phyloP scores from a whole-genome alignment of 2,113 vertebrate species.

The Varanus komodoensis region DNA sequence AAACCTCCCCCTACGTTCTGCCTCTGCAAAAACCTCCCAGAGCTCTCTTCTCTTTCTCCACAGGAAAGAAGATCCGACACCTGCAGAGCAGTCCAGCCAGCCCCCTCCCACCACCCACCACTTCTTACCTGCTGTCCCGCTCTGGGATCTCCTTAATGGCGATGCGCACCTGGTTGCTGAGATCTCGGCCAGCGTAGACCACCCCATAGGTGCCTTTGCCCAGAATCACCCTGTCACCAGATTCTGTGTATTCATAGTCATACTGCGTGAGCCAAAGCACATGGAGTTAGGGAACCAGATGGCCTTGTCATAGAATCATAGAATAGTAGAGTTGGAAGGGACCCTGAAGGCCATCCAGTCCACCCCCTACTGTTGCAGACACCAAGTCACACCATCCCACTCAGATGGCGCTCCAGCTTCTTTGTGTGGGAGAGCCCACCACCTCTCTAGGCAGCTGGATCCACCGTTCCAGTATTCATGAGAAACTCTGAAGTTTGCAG shows the following conservation, averaged over 20 bases:
- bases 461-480: too few relatives aligned
- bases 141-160: conserved; percentile 96
- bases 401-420: too few relatives aligned
- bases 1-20: neutral
- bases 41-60: neutral
- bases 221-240: conserved; percentile 84
- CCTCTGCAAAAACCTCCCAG: neutral
- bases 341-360: too few relatives aligned
- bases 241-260: conserved; percentile 86
- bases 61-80: neutral
- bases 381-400: too few relatives aligned
- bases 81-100: neutral
- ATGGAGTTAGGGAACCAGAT: neutral
- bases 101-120: neutral
- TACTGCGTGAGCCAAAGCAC: conserved; percentile 70
- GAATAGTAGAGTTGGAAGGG: too few relatives aligned
- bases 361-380: too few relatives aligned
- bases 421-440: too few relatives aligned
- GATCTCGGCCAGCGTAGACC: conserved; percentile 89
- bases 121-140: conserved; percentile 84
- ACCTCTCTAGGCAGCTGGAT: too few relatives aligned
- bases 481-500: too few relatives aligned
- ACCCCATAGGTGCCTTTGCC: conserved; percentile 91
- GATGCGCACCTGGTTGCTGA: conserved; percentile 89
- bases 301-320: neutral